Conservation (phyloP, 2,888 invertebrate species). For the Phyllotreta striolata region DNA sequence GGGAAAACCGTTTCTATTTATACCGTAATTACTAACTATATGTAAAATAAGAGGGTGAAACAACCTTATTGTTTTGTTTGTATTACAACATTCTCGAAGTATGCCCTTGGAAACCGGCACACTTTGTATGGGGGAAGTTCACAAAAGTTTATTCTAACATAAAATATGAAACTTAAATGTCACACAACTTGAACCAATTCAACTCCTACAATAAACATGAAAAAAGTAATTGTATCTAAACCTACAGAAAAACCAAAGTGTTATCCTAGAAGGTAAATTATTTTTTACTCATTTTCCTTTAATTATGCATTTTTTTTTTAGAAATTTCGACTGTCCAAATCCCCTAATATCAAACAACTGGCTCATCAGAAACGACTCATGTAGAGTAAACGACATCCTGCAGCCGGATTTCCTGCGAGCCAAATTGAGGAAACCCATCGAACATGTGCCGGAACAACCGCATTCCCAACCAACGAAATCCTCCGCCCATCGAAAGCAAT, state of each 20-base stretch:
- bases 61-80: slow-evolving; percentile 20
- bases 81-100: slow-evolving; percentile 8
- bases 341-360: slow-evolving; percentile 35
- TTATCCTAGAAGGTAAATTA: slow-evolving; percentile 18
- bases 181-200: not conserved
- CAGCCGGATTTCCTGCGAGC: slow-evolving; percentile 37
- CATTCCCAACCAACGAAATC: not conserved
- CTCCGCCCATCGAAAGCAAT: slow-evolving; percentile 31
- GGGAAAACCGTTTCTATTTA: not conserved
- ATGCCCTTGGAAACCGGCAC: slow-evolving; percentile 14
- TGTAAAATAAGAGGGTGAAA: not conserved
- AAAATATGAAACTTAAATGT: slow-evolving; percentile 7
- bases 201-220: slow-evolving; percentile 4
- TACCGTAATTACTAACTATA: not conserved
- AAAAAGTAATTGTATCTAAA: slow-evolving; percentile 20
- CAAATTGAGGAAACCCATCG: slow-evolving; percentile 16
- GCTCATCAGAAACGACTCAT: slow-evolving; percentile 44
- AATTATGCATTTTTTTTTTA: slow-evolving; percentile 19
- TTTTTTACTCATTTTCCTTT: not conserved
- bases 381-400: slow-evolving; percentile 40
- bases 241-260: slow-evolving; percentile 3
- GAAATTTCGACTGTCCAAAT: slow-evolving; percentile 24
- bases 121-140: slow-evolving; percentile 8
- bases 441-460: slow-evolving; percentile 12
- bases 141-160: slow-evolving; percentile 1